phyloP scores from a whole-genome alignment of 2,888 invertebrate species.

The Melinaea menophilus region DNA sequence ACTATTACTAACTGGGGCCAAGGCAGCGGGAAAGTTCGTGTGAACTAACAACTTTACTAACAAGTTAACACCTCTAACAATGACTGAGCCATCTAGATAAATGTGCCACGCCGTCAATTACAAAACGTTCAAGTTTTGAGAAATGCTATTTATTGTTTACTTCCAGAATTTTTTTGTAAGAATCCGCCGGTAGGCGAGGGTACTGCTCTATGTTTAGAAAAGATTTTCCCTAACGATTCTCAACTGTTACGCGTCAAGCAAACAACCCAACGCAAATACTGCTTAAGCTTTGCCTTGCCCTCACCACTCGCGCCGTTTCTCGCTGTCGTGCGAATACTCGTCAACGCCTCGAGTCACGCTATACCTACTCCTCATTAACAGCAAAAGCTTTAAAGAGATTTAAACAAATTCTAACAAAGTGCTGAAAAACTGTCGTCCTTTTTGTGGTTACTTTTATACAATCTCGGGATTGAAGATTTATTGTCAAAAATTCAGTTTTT shows the following conservation, averaged over 20 bases:
- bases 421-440: slow-evolving; percentile 66
- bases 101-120: slow-evolving; percentile 70
- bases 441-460: slow-evolving; percentile 70
- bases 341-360: slow-evolving; percentile 43
- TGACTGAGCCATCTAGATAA: slow-evolving; percentile 76
- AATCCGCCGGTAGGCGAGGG: slow-evolving; percentile 67
- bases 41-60: slow-evolving; percentile 74
- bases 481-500: too few species aligned
- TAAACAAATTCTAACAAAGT: slow-evolving; percentile 71
- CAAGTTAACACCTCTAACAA: slow-evolving; percentile 73
- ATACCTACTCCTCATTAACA: slow-evolving; percentile 66
- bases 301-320: slow-evolving; percentile 35
- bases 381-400: slow-evolving; percentile 67
- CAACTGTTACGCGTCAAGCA: slow-evolving; percentile 72
- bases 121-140: slow-evolving; percentile 72
- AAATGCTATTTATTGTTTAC: slow-evolving; percentile 70
- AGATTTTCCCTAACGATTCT: slow-evolving; percentile 73
- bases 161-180: slow-evolving; percentile 64
- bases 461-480: slow-evolving; percentile 52
- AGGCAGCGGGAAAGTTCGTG: slow-evolving; percentile 65
- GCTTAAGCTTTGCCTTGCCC: slow-evolving; percentile 44
- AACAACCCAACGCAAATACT: slow-evolving; percentile 67
- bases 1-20: slow-evolving; percentile 62
- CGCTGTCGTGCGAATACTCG: slow-evolving; percentile 32
- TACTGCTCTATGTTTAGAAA: slow-evolving; percentile 65